Conservation (phyloP, 1,140 invertebrate genomes). For the Cotesia glomerata region DNA sequence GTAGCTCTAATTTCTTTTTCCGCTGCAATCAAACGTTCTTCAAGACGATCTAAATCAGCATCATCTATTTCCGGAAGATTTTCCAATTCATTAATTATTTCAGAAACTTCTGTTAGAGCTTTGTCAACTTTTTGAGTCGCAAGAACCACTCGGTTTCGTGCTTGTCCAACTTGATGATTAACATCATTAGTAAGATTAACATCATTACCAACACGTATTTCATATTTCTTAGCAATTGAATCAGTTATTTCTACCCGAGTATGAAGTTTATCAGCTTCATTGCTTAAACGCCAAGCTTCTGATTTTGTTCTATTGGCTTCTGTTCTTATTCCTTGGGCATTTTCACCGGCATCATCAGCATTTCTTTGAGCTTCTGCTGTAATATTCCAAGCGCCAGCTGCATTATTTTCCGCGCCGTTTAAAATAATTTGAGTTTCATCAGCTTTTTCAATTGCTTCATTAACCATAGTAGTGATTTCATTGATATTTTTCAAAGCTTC, state of each 20-base stretch:
- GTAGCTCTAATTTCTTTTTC: constrained; percentile 76
- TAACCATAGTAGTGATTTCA: constrained; percentile 64
- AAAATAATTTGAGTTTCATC: constrained; percentile 76
- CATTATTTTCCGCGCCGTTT: constrained; percentile 77
- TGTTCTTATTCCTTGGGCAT: constrained; percentile 77
- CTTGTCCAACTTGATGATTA: constrained; percentile 82
- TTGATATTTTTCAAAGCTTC: constrained; percentile 69
- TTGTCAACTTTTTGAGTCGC: constrained; percentile 82
- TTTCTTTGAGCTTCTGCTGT: constrained; percentile 77
- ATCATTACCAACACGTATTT: constrained; percentile 77
- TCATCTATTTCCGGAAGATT: constrained; percentile 79
- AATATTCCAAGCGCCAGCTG: constrained; percentile 75
- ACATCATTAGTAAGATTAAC: constrained; percentile 75
- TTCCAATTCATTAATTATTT: constrained; percentile 80
- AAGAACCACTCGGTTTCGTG: constrained; percentile 79
- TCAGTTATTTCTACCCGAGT: constrained; percentile 75
- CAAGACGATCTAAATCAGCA: constrained; percentile 73
- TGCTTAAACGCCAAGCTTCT: constrained; percentile 75
- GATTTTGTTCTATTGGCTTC: constrained; percentile 79
- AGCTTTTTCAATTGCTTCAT: constrained; percentile 68
- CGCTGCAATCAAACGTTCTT: constrained; percentile 74
- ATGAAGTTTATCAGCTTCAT: constrained; percentile 78
- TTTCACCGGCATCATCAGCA: constrained; percentile 50
- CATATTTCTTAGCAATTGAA: constrained; percentile 72
- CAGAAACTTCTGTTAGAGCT: constrained; percentile 77